Conservation (phyloP, 2,888 invertebrate species). For the Lasioglossum vierecki region DNA sequence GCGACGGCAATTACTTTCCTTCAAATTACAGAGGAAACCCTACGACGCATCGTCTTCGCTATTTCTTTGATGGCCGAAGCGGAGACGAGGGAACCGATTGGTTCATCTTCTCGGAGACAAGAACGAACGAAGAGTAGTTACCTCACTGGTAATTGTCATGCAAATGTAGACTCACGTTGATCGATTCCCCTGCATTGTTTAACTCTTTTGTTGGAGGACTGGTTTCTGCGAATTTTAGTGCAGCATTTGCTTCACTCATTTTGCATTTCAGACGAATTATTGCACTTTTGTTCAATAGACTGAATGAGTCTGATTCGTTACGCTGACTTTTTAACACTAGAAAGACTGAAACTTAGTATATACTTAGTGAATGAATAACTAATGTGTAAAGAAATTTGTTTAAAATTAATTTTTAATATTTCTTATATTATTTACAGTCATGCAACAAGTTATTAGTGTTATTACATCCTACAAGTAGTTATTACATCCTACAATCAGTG, state of each 20-base stretch:
- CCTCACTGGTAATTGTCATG: not conserved
- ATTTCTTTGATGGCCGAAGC: not conserved
- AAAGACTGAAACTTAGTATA: too few relatives aligned
- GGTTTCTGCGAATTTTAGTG: not conserved
- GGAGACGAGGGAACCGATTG: not conserved
- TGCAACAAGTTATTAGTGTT: too few relatives aligned
- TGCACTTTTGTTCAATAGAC: too few relatives aligned
- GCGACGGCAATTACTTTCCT: not conserved
- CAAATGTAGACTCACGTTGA: not conserved
- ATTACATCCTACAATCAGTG: too few relatives aligned
- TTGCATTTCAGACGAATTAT: not conserved
- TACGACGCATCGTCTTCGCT: not conserved
- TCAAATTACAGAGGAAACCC: not conserved
- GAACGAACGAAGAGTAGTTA: not conserved
- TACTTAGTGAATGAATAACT: too few relatives aligned
- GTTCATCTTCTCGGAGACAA: not conserved
- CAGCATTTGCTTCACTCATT: not conserved
- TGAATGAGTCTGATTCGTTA: too few relatives aligned
- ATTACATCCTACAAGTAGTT: too few relatives aligned
- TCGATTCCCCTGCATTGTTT: not conserved
- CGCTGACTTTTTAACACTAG: too few relatives aligned
- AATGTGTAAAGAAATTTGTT: too few relatives aligned
- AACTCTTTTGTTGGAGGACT: not conserved
- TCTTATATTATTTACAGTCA: too few relatives aligned
- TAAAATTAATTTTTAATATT: too few relatives aligned